Percentiles rank a stretch among this genome's conserved stretches.
phyloP scores from a whole-genome alignment of 2,797 vertebrate genomes.

The Natrix natrix region DNA sequence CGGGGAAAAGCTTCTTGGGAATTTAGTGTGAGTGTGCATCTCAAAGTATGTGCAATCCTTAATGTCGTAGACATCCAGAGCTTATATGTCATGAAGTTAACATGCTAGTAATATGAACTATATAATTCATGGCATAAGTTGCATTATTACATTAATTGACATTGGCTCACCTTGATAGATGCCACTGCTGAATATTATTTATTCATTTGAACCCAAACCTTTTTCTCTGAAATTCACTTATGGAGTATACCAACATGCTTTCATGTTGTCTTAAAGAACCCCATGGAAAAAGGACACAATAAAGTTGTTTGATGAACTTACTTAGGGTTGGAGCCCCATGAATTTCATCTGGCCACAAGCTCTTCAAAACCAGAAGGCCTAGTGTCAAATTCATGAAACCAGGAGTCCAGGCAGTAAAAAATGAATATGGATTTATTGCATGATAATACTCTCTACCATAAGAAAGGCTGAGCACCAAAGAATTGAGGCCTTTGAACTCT shows the following conservation, averaged over 20 bases:
- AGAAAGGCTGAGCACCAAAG: no score
- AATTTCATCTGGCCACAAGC: not conserved
- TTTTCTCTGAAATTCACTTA: not conserved
- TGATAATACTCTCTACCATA: not conserved
- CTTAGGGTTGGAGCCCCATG: not conserved
- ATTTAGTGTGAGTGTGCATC: not conserved
- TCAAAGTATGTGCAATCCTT: not conserved
- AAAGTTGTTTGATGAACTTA: not conserved
- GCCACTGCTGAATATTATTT: not conserved
- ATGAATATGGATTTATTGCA: not conserved
- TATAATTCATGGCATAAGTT: not conserved
- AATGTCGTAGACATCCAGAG: not conserved
- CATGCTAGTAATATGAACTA: not conserved
- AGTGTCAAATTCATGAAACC: not conserved
- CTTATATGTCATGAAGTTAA: not conserved
- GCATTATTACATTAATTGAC: not conserved
- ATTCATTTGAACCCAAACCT: not conserved
- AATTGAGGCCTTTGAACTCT: no score
- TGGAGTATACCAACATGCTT: not conserved
- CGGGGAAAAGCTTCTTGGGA: not conserved
- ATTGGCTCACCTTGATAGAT: not conserved
- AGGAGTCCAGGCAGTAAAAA: not conserved
- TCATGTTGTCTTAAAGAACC: not conserved
- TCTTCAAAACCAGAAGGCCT: slow-evolving; percentile 16
- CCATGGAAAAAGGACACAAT: not conserved